Evolutionary conservation across 2,113 vertebrate species (phyloP), one percentile per base, ranked within the genome.

Genomic region (Vireo altiloquus): DNA sequence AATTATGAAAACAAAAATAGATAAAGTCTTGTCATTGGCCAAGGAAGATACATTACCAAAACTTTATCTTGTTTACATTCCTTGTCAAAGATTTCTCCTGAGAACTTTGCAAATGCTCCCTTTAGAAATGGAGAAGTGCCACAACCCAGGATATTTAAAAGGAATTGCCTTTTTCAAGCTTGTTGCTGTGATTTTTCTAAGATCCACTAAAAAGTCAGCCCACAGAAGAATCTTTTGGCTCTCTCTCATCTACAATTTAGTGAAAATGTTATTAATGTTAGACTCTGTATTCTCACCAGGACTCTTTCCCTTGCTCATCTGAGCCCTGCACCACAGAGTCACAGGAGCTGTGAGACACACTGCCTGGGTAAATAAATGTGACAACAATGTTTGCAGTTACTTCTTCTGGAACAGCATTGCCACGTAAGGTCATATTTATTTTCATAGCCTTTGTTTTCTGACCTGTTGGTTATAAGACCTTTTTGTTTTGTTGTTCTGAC

Each of bases 391-490:
- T 87, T 83, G 80, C 82, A 92, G 52, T 81, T 90, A 66, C 80
- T 78, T 52, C 85, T 93, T 68, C 85, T 77, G 28, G 78, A 90
- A 70, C 76, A 78, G 33, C 3, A 3, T 30, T 81, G 76, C 60
- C 82, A 78, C 1, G 0, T 78, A 90, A 94, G 82, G 86, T 92
- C 82, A 33, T 89, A 93, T 90, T 96, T 96, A 95, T 96, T 97
- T 97, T 94, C 68, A 64, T n/a, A 83, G 83, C 60, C 80, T 94
- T 94, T 95, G 91, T 90, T 95, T 96, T 95, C 70, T 68, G 86
- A 93, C 94, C 89, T 95, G 94, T 94, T 93, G 92, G 93, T 90
- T 93, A 7, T 89, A 95, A 94, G 92, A 94, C 83, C 72, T 81
- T 88, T 92, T 94, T 75, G 64, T 95, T 95, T 95, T 71, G 47